Conservation (phyloP, 2,888 invertebrate species). For the Phrixothrix hirtus region DNA sequence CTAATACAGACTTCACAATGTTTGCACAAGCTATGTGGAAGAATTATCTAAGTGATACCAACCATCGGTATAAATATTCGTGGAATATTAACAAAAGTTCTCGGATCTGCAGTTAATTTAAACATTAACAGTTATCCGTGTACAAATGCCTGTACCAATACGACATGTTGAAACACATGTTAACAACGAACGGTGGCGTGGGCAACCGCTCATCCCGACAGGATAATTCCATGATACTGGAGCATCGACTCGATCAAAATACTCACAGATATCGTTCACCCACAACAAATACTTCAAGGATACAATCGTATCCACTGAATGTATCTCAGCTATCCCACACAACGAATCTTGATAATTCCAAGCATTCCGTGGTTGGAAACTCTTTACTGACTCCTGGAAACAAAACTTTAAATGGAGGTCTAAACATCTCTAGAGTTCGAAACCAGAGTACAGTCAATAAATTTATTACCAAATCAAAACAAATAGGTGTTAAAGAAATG, state of each 20-base stretch:
- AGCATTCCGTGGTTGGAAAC: conserved; percentile 63
- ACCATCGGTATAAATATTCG: conserved; percentile 41
- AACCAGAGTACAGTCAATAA: conserved; percentile 46
- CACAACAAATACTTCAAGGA: conserved; percentile 46
- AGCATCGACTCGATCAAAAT: conserved; percentile 46
- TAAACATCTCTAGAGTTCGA: conserved; percentile 63
- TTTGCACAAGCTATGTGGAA: conserved; percentile 43
- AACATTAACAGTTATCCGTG: conserved; percentile 18
- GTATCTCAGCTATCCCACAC: conserved; percentile 59
- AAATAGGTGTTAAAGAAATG: conserved; percentile 73
- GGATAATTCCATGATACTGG: conserved; percentile 52
- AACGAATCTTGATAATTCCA: conserved; percentile 63
- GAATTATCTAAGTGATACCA: conserved; percentile 42
- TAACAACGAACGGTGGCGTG: conserved; percentile 59
- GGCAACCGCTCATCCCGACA: conserved; percentile 58
- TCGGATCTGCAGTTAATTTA: conserved; percentile 17
- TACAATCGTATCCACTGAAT: conserved; percentile 66
- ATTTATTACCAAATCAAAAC: conserved; percentile 57
- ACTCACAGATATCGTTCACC: conserved; percentile 49
- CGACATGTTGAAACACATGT: conserved; percentile 75
- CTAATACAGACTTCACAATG: conserved; percentile 1
- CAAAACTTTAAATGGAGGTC: conserved; percentile 59
- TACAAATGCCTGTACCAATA: conserved; percentile 53
- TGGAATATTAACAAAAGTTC: conserved; percentile 16
- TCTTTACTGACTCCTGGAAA: conserved; percentile 30